A percentile compares a stretch with the other conserved stretches of the same genome.
Evolutionary conservation across 2,113 vertebrate species (phyloP).

Genomic region (Elgaria multicarinata): DNA sequence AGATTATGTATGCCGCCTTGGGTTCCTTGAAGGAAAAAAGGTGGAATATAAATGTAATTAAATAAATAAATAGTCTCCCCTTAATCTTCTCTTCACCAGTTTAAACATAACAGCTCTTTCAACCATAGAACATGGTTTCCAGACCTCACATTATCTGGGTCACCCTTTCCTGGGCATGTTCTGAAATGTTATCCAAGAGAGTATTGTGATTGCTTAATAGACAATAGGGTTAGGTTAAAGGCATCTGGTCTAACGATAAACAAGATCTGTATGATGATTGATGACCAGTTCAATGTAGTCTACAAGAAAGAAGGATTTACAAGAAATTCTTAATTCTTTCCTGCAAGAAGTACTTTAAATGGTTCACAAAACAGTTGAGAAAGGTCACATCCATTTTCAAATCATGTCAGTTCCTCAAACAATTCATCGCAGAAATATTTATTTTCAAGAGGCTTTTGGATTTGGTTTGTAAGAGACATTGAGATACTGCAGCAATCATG

Average conservation of each 20-base stretch:
- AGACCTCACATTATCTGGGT: background rate
- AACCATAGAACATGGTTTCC: background rate
- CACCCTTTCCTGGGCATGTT: background rate
- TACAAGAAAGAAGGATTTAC: background rate
- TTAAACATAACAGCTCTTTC: background rate
- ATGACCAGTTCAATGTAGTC: background rate
- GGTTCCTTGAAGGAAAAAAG: too few relatives aligned
- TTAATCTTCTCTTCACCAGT: background rate
- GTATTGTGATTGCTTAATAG: background rate
- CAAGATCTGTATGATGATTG: background rate
- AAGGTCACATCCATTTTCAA: background rate
- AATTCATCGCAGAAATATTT: background rate
- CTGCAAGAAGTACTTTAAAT: background rate
- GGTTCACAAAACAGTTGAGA: background rate
- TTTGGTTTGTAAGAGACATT: background rate
- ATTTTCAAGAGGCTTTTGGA: background rate
- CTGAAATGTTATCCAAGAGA: background rate
- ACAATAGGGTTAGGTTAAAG: background rate
- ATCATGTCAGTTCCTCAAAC: background rate
- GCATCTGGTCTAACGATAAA: background rate
- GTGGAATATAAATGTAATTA: too few relatives aligned
- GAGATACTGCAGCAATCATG: background rate
- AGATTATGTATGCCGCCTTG: too few relatives aligned
- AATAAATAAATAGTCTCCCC: too few relatives aligned
- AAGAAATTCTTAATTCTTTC: background rate